These are phyloP conservation scores for Itoplectis maculator DNA, from an alignment of 2,888 invertebrate genomes.

Conservation along the genomic window DNA sequence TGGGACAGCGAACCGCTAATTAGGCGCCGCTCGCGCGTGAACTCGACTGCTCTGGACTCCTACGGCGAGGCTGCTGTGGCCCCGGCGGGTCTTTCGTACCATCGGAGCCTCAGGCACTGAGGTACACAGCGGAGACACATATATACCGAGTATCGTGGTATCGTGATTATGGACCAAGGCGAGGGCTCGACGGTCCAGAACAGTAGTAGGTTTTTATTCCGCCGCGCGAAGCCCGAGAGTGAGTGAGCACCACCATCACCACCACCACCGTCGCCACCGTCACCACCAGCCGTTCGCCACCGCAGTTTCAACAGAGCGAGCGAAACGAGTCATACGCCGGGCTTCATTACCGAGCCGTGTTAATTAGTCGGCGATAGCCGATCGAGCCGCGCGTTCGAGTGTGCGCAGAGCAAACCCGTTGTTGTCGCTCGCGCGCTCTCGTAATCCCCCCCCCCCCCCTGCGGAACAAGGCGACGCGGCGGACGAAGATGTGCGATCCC, in stretches of 20 bases:
- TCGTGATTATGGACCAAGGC: conserved; percentile 55
- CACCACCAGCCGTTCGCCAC: conserved; percentile 14
- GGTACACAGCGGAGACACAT: neutral
- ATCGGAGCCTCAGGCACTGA: neutral
- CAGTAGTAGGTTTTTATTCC: conserved; percentile 53
- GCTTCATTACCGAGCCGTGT: conserved; percentile 82
- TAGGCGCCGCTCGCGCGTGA: conserved; percentile 78
- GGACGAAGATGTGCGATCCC: conserved; percentile 30
- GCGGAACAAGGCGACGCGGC: conserved; percentile 19
- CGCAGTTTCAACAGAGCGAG: conserved; percentile 50
- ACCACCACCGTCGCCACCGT: conserved; percentile 20
- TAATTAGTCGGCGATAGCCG: conserved; percentile 82
- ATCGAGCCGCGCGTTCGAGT: conserved; percentile 73
- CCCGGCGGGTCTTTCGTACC: conserved; percentile 25
- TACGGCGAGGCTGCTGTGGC: conserved; percentile 47
- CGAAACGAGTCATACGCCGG: conserved; percentile 67
- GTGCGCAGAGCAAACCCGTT: conserved; percentile 54
- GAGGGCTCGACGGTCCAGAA: conserved; percentile 42
- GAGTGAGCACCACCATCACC: conserved; percentile 52
- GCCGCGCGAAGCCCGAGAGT: conserved; percentile 25
- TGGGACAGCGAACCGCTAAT: conserved; percentile 76
- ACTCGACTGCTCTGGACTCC: conserved; percentile 68
- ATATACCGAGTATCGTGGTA: conserved; percentile 26
- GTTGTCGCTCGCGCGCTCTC: conserved; percentile 41
- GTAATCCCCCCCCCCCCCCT: too few species aligned